These are phyloP conservation scores for Drosophila atripex DNA, from an alignment of 2,888 invertebrate genomes.

Conservation along the genomic window DNA sequence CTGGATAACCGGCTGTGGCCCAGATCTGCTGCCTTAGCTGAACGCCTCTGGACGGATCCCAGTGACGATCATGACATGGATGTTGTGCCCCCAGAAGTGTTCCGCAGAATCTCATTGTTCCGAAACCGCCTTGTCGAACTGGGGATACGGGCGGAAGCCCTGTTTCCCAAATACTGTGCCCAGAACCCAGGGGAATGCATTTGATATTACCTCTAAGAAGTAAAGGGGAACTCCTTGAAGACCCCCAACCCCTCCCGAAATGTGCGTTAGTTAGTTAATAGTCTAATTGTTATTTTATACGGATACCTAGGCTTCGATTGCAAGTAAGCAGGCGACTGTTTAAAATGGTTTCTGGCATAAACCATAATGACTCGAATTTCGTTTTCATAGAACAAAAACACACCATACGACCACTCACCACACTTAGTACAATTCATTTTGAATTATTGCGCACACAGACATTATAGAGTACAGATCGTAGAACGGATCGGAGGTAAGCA, in stretches of 20 bases:
- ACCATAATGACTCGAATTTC: constrained; percentile 44
- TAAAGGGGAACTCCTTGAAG: constrained; percentile 2
- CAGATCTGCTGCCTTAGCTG: constrained; percentile 91
- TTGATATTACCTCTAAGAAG: constrained; percentile 82
- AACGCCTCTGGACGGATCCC: constrained; percentile 86
- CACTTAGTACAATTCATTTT: constrained; percentile 45
- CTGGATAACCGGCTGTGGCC: constrained; percentile 93
- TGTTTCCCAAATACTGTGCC: constrained; percentile 84
- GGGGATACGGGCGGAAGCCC: constrained; percentile 83
- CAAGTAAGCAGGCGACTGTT: constrained; percentile 43
- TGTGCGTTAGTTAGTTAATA: constrained; percentile 76
- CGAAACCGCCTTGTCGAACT: constrained; percentile 83
- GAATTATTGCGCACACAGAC: constrained; percentile 47
- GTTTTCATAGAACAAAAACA: constrained; percentile 37
- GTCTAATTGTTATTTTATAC: constrained; percentile 75
- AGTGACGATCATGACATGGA: constrained; percentile 83
- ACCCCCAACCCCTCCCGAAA: constrained; percentile 25
- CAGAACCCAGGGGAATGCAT: constrained; percentile 84
- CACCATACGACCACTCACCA: constrained; percentile 23
- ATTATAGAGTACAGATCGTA: constrained; percentile 18
- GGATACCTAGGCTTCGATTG: constrained; percentile 36
- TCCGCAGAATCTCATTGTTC: constrained; percentile 83
- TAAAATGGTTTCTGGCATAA: constrained; percentile 70
- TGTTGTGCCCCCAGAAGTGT: constrained; percentile 82
- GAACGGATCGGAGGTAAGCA: constrained; percentile 9